phyloP scores from a whole-genome alignment of 1,140 invertebrate species.

The Brachionus manjavacas region DNA sequence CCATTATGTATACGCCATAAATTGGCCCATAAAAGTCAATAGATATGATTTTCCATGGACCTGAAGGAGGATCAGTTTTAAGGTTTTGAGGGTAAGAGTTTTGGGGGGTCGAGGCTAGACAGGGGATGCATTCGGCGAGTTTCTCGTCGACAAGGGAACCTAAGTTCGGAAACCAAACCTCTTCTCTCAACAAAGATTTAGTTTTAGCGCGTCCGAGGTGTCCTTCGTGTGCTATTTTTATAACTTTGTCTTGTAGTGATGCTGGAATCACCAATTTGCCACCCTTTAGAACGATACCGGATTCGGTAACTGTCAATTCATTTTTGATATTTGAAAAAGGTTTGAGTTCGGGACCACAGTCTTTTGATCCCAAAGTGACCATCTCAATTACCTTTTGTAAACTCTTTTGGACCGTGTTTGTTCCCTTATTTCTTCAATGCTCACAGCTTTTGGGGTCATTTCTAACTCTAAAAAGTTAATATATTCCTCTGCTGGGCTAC shows the following conservation, averaged over 20 bases:
- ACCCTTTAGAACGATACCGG: neutral
- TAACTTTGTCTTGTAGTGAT: too few relatives aligned
- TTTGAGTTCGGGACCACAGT: neutral
- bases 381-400: neutral
- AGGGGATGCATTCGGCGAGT: neutral
- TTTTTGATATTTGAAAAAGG: neutral
- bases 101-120: neutral
- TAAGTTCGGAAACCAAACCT: neutral
- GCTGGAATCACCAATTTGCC: neutral
- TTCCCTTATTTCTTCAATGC: neutral
- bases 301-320: neutral
- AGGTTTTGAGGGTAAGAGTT: too few relatives aligned
- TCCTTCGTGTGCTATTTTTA: too few relatives aligned
- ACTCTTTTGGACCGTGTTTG: neutral
- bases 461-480: neutral
- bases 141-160: neutral
- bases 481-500: neutral
- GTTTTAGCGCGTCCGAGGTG: too few relatives aligned
- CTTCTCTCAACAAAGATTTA: too few relatives aligned
- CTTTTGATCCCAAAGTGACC: neutral
- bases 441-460: neutral
- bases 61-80: neutral
- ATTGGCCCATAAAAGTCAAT: neutral
- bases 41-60: neutral
- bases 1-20: neutral